Conservation (phyloP, 1,140 invertebrate species). For the Drosophila tsacasi region DNA sequence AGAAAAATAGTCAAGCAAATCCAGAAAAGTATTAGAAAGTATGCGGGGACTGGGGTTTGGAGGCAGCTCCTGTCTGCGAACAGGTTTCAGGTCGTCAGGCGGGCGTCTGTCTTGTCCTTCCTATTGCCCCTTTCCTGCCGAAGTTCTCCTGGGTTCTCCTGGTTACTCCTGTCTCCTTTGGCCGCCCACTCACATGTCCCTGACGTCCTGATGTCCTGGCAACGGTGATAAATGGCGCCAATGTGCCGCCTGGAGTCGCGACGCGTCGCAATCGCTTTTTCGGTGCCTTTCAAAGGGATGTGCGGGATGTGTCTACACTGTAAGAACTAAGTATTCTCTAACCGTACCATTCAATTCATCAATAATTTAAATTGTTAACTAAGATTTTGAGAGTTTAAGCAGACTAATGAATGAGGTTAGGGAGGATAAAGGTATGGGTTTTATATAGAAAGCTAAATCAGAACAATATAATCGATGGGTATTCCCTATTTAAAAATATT, state of each 20-base stretch:
- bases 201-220: slow-evolving; percentile 50
- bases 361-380: not conserved
- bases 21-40: slow-evolving; percentile 68
- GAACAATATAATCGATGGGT: not conserved
- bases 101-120: slow-evolving; percentile 42
- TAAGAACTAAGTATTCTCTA: not conserved
- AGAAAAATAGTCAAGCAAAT: slow-evolving; percentile 48
- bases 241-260: slow-evolving; percentile 78
- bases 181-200: slow-evolving; percentile 59
- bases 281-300: slow-evolving; percentile 16
- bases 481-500: not conserved
- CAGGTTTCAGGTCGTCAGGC: slow-evolving; percentile 71
- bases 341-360: rapidly evolving
- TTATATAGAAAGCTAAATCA: not conserved
- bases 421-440: not conserved
- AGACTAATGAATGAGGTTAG: no score
- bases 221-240: slow-evolving; percentile 85
- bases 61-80: slow-evolving; percentile 64
- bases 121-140: slow-evolving; percentile 2
- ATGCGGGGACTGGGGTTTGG: slow-evolving; percentile 18
- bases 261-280: slow-evolving; percentile 71
- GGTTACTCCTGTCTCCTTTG: not conserved
- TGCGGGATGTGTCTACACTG: slow-evolving; percentile 13
- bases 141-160: not conserved
- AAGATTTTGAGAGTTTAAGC: no score